Percentiles rank a stretch among this genome's conserved stretches.
phyloP scores from a whole-genome alignment of 2,797 vertebrate species.

The Protosalanx chinensis region DNA sequence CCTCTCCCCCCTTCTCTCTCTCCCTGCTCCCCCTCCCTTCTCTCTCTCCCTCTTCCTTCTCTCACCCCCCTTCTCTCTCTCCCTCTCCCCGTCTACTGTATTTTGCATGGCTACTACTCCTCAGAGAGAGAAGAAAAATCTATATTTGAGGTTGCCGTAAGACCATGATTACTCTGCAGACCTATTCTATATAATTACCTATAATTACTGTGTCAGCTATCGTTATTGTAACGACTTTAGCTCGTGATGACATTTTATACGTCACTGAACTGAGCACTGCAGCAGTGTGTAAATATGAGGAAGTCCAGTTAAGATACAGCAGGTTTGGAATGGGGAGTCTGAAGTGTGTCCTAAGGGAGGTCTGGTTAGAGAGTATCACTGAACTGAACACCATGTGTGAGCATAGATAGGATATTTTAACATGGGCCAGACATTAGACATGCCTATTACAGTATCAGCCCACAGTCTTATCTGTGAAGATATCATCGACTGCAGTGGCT shows the following conservation, averaged over 20 bases:
- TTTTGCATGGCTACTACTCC: background rate
- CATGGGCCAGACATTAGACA: too few relatives aligned
- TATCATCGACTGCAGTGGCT: constrained; percentile 27
- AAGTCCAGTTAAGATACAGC: background rate
- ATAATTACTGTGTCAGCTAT: constrained; percentile 32
- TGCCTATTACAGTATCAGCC: too few relatives aligned
- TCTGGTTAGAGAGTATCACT: too few relatives aligned
- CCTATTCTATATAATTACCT: constrained; percentile 15
- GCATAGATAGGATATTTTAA: too few relatives aligned
- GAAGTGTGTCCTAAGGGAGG: too few relatives aligned
- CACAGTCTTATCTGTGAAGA: background rate
- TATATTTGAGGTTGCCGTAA: background rate
- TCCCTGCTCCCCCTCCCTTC: too few relatives aligned
- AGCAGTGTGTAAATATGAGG: background rate
- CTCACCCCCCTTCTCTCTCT: too few relatives aligned
- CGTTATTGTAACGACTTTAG: constrained; percentile 32
- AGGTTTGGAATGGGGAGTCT: too few relatives aligned
- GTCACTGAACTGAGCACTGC: constrained; percentile 26
- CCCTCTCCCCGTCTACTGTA: too few relatives aligned
- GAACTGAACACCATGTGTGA: too few relatives aligned
- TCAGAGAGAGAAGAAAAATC: constrained; percentile 2
- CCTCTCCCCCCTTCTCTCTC: too few relatives aligned
- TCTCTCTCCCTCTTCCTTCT: too few relatives aligned
- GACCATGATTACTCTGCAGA: background rate
- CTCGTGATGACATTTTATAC: background rate